phyloP scores from a whole-genome alignment of 92 coral and sea anemone species.

The Paragorgia papillata region DNA sequence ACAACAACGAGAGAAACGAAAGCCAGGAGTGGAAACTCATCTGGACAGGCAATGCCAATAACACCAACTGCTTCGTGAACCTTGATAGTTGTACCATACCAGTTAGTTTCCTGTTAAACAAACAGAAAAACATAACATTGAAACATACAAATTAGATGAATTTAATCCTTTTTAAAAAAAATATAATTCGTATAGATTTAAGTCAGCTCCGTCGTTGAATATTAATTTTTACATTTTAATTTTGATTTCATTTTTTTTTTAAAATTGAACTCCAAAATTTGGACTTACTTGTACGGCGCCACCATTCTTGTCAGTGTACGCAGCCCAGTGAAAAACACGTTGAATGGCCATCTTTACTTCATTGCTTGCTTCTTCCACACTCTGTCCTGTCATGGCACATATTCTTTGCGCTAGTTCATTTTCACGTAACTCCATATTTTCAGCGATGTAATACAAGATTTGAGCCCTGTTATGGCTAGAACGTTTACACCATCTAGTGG shows the following conservation, averaged over 20 bases:
- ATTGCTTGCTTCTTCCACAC: constrained; percentile 68
- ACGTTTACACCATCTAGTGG: constrained; percentile 86
- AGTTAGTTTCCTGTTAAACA: constrained; percentile 79
- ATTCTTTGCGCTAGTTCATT: constrained; percentile 78
- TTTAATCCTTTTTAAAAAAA: too few species aligned
- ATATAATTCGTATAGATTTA: too few species aligned
- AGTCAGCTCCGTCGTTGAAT: too few species aligned
- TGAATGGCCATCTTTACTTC: constrained; percentile 86
- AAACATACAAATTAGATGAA: too few species aligned
- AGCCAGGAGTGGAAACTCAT: constrained; percentile 82
- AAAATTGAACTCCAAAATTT: too few species aligned
- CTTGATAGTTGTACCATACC: constrained; percentile 94
- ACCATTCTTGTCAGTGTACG: constrained; percentile 95
- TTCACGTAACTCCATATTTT: constrained; percentile 84
- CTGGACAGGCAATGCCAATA: constrained; percentile 90
- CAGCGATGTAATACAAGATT: constrained; percentile 95
- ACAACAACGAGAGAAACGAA: constrained; percentile 90
- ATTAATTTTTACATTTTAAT: too few species aligned
- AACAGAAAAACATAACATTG: too few species aligned
- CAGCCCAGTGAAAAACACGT: constrained; percentile 94
- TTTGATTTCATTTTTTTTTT: too few species aligned
- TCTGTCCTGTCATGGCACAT: constrained; percentile 77
- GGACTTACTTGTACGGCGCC: constrained; percentile 83
- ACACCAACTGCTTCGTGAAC: constrained; percentile 96
- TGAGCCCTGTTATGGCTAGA: constrained; percentile 97